A percentile compares a stretch with the other conserved stretches of the same genome.
These are phyloP conservation scores for Sorex araneus DNA, from an alignment of 2,113 vertebrate species.

Conservation along the genomic window DNA sequence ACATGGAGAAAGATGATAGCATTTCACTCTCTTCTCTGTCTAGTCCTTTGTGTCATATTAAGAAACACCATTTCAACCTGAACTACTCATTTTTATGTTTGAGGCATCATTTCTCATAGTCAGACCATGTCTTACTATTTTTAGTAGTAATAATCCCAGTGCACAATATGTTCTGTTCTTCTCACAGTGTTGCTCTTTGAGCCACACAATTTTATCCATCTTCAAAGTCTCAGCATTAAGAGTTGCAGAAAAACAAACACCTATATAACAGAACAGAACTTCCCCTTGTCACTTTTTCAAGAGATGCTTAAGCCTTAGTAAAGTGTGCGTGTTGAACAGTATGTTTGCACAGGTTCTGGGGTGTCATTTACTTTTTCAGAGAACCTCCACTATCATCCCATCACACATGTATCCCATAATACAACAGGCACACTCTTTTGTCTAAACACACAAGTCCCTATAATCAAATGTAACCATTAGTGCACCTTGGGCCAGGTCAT, in stretches of 20 bases:
- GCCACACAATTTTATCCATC: background rate
- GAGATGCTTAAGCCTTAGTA: background rate
- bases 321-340: no score
- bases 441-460: no score
- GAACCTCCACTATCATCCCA: no score
- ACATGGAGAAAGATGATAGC: no score
- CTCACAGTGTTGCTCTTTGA: background rate
- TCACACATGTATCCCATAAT: no score
- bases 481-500: no score
- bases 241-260: constrained; percentile 25
- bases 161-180: constrained; percentile 24
- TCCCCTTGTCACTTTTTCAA: constrained; percentile 29
- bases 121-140: background rate
- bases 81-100: background rate
- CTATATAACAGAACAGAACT: background rate
- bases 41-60: background rate
- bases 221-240: background rate
- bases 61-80: background rate
- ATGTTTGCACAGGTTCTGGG: no score
- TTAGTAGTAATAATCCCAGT: background rate
- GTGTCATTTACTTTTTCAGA: no score
- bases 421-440: no score
- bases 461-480: no score
- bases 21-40: background rate
- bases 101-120: background rate